Percentiles rank a stretch among this genome's conserved stretches.
Evolutionary conservation across 2,888 invertebrate species (phyloP).

Genomic region (Ischnus inquisitorius): DNA sequence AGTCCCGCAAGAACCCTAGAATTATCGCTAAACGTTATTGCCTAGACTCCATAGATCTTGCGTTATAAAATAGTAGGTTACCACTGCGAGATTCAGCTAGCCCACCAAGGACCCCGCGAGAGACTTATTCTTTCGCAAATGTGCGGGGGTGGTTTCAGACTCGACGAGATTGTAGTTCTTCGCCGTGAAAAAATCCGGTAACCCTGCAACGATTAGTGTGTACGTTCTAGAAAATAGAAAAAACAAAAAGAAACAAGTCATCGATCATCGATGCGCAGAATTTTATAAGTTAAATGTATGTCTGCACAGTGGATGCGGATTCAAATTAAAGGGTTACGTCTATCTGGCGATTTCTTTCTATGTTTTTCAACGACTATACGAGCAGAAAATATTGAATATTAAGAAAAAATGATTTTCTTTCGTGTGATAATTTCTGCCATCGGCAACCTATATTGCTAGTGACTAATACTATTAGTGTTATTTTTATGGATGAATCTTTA

Average conservation of each 20-base stretch:
- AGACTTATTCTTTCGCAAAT: constrained; percentile 70
- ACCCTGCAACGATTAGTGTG: background rate
- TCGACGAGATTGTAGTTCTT: constrained; percentile 34
- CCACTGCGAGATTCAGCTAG: constrained; percentile 69
- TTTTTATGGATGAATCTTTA: constrained; percentile 30
- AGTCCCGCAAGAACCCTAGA: constrained; percentile 81
- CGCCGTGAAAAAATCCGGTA: constrained; percentile 25
- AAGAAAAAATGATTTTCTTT: too few species aligned
- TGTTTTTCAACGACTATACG: background rate
- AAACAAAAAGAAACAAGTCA: background rate
- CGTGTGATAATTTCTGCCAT: too few species aligned
- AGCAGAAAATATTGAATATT: background rate
- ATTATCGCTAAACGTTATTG: constrained; percentile 85
- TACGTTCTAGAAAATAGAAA: background rate
- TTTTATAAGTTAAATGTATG: background rate
- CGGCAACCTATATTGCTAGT: too few species aligned
- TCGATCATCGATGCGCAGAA: background rate
- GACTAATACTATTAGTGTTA: too few species aligned
- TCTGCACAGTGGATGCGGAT: background rate
- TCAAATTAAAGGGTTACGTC: background rate
- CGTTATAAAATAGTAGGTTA: constrained; percentile 85
- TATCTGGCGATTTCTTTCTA: background rate
- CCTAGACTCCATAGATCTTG: constrained; percentile 85
- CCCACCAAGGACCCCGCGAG: constrained; percentile 64
- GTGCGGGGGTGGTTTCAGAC: constrained; percentile 81